Percentiles rank a stretch among this genome's conserved stretches.
Evolutionary conservation across 2,113 vertebrate genomes (phyloP).

Genomic region (Pyrgilauda ruficollis): DNA sequence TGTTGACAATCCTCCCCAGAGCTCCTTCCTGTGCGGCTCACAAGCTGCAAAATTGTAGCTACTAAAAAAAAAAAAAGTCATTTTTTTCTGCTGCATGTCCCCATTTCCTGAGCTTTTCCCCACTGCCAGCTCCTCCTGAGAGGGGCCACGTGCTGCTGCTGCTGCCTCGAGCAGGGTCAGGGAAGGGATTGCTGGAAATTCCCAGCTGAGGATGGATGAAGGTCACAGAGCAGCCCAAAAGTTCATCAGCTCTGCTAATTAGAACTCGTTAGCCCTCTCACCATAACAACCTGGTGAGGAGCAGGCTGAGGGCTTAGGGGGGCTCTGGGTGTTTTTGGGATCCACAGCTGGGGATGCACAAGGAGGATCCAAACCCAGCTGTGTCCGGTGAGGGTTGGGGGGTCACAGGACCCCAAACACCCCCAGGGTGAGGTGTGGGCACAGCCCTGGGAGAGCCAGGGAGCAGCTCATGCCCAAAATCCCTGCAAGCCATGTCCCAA

Average conservation of each 20-base stretch:
- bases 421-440: accelerated
- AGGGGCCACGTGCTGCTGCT: not conserved
- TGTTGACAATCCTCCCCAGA: not conserved
- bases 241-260: not conserved
- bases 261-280: not conserved
- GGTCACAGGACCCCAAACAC: accelerated
- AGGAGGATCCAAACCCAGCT: not conserved
- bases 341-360: not conserved
- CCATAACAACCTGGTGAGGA: accelerated
- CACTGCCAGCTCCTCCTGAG: not conserved
- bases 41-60: not conserved
- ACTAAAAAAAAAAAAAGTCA: not conserved
- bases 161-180: not conserved
- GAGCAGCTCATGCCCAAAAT: not conserved
- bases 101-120: not conserved
- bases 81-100: not conserved
- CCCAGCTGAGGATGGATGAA: not conserved
- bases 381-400: not conserved
- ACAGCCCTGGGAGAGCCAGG: not conserved
- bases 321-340: not conserved
- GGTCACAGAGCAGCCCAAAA: accelerated
- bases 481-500: accelerated
- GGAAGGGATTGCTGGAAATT: not conserved
- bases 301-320: not conserved
- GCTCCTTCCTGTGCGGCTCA: not conserved